Base-by-base conservation (phyloP, 1,140 invertebrate genomes). In the Cydia strobilella region DNA sequence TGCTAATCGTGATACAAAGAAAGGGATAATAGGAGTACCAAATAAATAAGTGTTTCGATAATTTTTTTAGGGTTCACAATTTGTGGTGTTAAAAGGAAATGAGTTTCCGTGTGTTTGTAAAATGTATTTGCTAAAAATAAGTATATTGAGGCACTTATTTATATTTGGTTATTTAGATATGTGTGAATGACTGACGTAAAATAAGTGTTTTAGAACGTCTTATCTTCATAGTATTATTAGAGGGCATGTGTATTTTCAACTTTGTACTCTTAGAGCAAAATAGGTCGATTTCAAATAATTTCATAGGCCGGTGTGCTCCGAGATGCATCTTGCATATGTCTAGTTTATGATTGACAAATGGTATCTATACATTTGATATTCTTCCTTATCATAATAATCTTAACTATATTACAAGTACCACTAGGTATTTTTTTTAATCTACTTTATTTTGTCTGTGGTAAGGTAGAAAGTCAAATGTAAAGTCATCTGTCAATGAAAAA, bases 111-210 rank as follows among this genome's bases (percentile, higher is more conserved):
- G 13, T 45, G 42, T 45, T 1, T 3, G 6, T 31, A 13, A 42
- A 45, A 13, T 45, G 12, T 45, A 3, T 45, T 45, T 45, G 42
- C 13, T 45, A 45, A 13, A 45, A 48, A 48, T 48, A 48, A 54
- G 51, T 20, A n/a, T 51, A 51, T 59, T 9, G 54, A 23, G 20
- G 54, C 20, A 59, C 54, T 59, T 23, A 54, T 59, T 59, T 10
- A 59, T 51, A 51, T 18, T 66, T 69, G n/a, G 27, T 31, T 42
- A 65, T 31, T 13, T 65, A 69, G 25, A 12, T 18, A 51, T 69
- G 65, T 69, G 65, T 69, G 65, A 18, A 69, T 39, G 65, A 69
- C 65, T 69, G 65, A 69, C 15, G 27, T 69, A 66, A 31, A 7
- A 31, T 69, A 69, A 20, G 65, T 66, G 27, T 35, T 63, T 63